phyloP scores from a whole-genome alignment of 2,888 invertebrate species.

The Melanophora roralis region DNA sequence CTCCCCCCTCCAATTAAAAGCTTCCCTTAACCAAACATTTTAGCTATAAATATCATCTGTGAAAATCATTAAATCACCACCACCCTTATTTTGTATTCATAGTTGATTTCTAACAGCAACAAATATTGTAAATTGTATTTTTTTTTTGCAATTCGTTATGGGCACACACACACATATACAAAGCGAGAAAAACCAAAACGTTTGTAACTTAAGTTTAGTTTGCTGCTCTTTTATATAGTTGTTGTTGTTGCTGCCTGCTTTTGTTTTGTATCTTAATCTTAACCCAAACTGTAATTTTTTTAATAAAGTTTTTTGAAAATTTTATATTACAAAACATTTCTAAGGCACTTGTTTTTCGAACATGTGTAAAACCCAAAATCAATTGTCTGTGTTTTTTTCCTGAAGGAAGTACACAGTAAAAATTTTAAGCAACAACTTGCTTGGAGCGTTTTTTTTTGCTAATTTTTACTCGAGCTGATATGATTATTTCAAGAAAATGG shows the following conservation, averaged over 20 bases:
- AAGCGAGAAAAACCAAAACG: slow-evolving; percentile 19
- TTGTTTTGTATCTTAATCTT: slow-evolving; percentile 33
- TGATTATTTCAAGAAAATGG: too few species aligned
- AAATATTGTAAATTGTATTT: slow-evolving; percentile 38
- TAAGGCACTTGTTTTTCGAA: slow-evolving; percentile 23
- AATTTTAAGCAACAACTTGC: too few species aligned
- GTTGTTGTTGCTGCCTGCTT: neutral
- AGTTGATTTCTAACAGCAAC: slow-evolving; percentile 32
- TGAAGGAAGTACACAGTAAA: too few species aligned
- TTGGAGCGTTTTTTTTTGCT: too few species aligned
- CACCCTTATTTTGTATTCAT: slow-evolving; percentile 49
- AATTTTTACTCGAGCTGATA: too few species aligned
- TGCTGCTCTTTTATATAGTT: neutral
- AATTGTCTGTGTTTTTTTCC: slow-evolving; percentile 37
- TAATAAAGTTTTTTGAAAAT: neutral
- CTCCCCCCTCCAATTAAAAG: neutral
- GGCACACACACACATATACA: neutral
- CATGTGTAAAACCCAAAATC: slow-evolving; percentile 55
- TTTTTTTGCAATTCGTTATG: slow-evolving; percentile 52
- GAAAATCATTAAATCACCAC: slow-evolving; percentile 23
- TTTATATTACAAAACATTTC: slow-evolving; percentile 3
- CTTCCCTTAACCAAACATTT: neutral
- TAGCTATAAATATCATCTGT: slow-evolving; percentile 1
- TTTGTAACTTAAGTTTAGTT: slow-evolving; percentile 37
- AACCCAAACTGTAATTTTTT: slow-evolving; percentile 41